Evolutionary conservation across 1,140 invertebrate species (phyloP), one percentile per base, ranked within the genome.

Genomic region (Papilio xuthus): DNA sequence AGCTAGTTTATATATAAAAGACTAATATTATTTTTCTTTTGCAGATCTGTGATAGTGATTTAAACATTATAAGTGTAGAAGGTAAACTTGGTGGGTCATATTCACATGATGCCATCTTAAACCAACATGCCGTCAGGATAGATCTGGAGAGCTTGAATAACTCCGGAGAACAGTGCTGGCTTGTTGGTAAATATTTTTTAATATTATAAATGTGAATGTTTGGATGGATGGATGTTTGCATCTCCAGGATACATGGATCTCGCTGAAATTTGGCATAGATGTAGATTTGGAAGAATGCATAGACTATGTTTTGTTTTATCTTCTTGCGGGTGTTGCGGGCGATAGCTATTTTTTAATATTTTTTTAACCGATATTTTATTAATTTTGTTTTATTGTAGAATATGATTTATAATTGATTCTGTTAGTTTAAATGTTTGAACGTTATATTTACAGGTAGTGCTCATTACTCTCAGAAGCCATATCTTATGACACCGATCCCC

Each of bases 31-130:
- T 53, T 20, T 53, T 47, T 56, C 73, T 12, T 83, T 81, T 10
- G 2, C 78, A 93, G 92, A 91, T 93, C n/a, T 90, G 92, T 72
- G 90, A 93, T 81, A 93, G 92, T 78, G 86, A 90, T 15, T 76
- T 83, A 15, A 91, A 85, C 12, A 90, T 93, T 74, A 81, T 87
- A 15, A 92, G 90, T 53, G 92, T 92, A 70, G 84, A 90, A 37
- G 83, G 90, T 1, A 86, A 81, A 15, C 83, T 88, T 0, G 92
- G 92, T 4, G 91, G 91, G 0, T 85, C 90, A 0, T 70, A 81
- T 53, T 86, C 92, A 0, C 90, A 90, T 63, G 88, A 92, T 20
- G 85, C 87, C 1, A 86, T 92, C 2, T 82, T 93, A 10, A 80
- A 85, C 56, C 79, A 81, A 44, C 92, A 93, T 28, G 90, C 90